Conservation (phyloP, 2,113 vertebrate genomes). For the Microcebus jonahi region DNA sequence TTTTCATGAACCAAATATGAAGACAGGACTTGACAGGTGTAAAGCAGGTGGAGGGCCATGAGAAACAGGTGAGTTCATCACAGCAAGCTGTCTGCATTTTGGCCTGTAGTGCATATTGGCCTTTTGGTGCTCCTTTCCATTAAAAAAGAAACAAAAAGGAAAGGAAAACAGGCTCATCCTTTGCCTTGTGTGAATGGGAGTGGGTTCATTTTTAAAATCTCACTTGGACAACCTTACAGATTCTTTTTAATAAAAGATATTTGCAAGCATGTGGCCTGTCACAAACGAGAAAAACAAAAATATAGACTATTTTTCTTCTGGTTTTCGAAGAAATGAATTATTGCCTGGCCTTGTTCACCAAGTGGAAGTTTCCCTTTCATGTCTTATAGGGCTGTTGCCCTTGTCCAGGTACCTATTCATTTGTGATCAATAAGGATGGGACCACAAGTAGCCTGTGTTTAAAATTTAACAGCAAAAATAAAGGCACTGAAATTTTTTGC, state of each 20-base stretch:
- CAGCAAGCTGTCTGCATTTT: neutral
- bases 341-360: neutral
- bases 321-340: neutral
- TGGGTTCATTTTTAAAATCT: neutral
- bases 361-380: neutral
- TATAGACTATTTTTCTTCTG: neutral
- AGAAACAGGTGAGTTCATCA: neutral
- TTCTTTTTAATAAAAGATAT: constrained; percentile 9
- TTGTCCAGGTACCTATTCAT: neutral
- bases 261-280: neutral
- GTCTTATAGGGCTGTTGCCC: too few species aligned
- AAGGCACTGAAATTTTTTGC: neutral
- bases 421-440: neutral
- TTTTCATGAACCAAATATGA: constrained; percentile 60
- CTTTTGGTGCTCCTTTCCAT: constrained; percentile 13
- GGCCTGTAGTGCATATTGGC: neutral
- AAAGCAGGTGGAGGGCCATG: neutral
- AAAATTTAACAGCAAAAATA: neutral
- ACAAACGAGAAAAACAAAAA: constrained; percentile 27
- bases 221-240: neutral
- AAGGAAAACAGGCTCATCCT: neutral
- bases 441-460: neutral
- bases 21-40: constrained; percentile 32
- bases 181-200: neutral
- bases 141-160: neutral